These are phyloP conservation scores for Fulmarus glacialis DNA, from an alignment of 2,113 vertebrate species.

Conservation along the genomic window DNA sequence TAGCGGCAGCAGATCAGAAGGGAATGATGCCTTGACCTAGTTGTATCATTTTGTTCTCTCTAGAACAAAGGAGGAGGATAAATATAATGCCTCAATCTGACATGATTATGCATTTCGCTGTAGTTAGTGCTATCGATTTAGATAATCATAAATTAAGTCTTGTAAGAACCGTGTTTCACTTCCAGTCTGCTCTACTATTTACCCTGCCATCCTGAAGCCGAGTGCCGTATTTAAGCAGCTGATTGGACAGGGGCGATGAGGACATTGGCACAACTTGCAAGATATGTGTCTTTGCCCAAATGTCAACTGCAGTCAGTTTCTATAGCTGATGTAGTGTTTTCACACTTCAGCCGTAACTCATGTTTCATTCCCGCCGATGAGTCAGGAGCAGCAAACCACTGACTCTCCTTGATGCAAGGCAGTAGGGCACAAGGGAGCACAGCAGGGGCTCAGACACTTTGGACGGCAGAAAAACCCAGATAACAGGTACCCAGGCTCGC, in stretches of 20 bases:
- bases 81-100: background rate
- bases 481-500: background rate
- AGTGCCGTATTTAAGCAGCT: background rate
- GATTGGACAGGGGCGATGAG: background rate
- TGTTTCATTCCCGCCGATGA: background rate
- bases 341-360: background rate
- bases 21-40: background rate
- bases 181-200: background rate
- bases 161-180: background rate
- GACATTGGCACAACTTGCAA: background rate
- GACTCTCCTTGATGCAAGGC: slow-evolving; percentile 5
- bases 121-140: background rate
- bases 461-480: background rate
- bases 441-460: background rate
- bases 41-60: background rate
- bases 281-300: background rate
- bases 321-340: background rate
- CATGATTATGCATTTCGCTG: background rate
- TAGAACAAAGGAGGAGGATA: background rate
- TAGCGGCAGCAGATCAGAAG: background rate
- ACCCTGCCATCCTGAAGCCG: background rate
- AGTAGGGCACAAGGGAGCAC: background rate
- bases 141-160: background rate
- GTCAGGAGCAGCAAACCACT: slow-evolving; percentile 12
- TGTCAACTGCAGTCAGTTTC: background rate